These are phyloP conservation scores for Pseudomyrmex sp. DNA, from an alignment of 1,140 invertebrate species.

Conservation along the genomic window DNA sequence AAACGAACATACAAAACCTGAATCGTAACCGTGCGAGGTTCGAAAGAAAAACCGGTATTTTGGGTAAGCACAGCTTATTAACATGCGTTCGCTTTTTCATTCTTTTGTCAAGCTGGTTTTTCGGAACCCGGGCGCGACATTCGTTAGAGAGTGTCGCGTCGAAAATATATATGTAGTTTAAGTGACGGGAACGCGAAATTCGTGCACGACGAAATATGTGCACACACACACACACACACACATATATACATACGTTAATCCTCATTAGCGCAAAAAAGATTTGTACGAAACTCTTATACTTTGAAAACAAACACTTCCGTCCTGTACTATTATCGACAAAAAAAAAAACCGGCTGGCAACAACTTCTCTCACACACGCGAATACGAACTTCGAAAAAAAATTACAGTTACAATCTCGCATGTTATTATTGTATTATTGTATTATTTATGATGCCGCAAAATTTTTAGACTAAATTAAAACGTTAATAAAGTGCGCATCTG, in stretches of 20 bases:
- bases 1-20: conserved; percentile 68
- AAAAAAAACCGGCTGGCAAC: background rate
- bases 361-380: no score
- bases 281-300: conserved; percentile 16
- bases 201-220: conserved; percentile 12
- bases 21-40: conserved; percentile 70
- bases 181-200: conserved; percentile 29
- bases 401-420: background rate
- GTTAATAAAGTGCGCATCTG: conserved; percentile 11
- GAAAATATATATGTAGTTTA: conserved; percentile 32
- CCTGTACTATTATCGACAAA: background rate
- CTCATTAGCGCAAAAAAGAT: conserved; percentile 30
- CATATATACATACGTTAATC: conserved; percentile 27
- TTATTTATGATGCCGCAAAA: background rate
- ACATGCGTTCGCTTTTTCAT: conserved; percentile 70
- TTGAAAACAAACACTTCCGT: conserved; percentile 9
- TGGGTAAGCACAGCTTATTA: conserved; percentile 70
- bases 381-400: background rate
- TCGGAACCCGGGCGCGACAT: conserved; percentile 29
- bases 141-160: conserved; percentile 45
- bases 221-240: conserved; percentile 17
- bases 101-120: conserved; percentile 55
- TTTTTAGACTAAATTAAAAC: background rate
- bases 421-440: background rate
- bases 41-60: conserved; percentile 73